Evolutionary conservation across 2,797 vertebrate species (phyloP).

Genomic region (Cephalopachus bancanus): DNA sequence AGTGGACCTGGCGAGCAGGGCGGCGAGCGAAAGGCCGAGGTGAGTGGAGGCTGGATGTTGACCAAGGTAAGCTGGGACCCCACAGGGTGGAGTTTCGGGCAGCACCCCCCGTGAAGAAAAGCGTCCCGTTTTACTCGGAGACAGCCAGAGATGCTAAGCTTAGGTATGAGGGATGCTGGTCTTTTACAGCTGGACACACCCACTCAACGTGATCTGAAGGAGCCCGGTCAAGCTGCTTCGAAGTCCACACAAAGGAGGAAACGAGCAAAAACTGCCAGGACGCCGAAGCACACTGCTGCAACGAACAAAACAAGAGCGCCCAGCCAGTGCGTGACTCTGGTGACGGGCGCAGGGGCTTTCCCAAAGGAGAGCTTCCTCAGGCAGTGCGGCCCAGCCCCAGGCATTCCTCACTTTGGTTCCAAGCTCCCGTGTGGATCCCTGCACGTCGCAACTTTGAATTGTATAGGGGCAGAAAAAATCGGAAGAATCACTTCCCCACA

Average conservation of each 20-base stretch:
- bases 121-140: background rate
- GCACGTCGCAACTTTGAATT: background rate
- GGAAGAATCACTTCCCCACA: background rate
- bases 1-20: background rate
- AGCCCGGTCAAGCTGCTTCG: background rate
- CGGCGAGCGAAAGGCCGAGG: background rate
- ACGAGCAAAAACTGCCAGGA: background rate
- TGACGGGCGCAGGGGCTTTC: background rate
- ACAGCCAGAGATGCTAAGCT: background rate
- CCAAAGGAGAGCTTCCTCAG: background rate
- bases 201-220: background rate
- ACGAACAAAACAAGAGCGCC: background rate
- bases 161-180: background rate
- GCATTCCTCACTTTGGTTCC: background rate
- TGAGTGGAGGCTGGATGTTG: background rate
- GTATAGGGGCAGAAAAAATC: background rate
- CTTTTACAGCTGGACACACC: background rate
- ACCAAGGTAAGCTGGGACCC: background rate
- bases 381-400: background rate
- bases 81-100: background rate
- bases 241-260: slow-evolving; percentile 8
- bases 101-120: background rate
- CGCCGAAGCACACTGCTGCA: background rate
- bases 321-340: background rate
- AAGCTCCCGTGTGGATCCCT: background rate